Percentiles rank a stretch among this genome's conserved stretches.
Conservation (phyloP, 2,888 invertebrate genomes). For the Dynastes maya region DNA sequence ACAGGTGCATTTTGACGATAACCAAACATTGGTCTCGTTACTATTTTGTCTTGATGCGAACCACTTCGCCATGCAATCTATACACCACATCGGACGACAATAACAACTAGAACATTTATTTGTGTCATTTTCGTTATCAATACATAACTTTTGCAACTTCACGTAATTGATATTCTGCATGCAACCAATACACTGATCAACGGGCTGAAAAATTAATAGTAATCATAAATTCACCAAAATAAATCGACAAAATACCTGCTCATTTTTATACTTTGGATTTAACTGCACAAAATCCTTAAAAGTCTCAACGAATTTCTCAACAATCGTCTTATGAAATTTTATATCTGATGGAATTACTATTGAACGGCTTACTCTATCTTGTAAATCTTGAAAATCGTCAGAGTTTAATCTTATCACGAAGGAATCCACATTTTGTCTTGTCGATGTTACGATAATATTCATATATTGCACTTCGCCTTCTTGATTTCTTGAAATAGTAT, state of each 20-base stretch:
- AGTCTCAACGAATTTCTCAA: slow-evolving; percentile 88
- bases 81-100: slow-evolving; percentile 93
- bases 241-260: slow-evolving; percentile 70
- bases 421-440: slow-evolving; percentile 73
- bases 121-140: slow-evolving; percentile 66
- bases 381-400: slow-evolving; percentile 83
- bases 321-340: slow-evolving; percentile 82
- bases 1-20: slow-evolving; percentile 87
- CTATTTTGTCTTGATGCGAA: slow-evolving; percentile 88
- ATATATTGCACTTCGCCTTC: slow-evolving; percentile 85
- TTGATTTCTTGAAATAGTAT: slow-evolving; percentile 79
- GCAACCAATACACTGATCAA: slow-evolving; percentile 91
- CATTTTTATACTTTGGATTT: slow-evolving; percentile 78
- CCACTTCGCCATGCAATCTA: slow-evolving; percentile 89
- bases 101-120: slow-evolving; percentile 76
- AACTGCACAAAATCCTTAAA: slow-evolving; percentile 83
- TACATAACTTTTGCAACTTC: slow-evolving; percentile 83
- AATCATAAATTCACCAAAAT: neutral
- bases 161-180: slow-evolving; percentile 85
- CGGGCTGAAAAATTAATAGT: slow-evolving; percentile 72
- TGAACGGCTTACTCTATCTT: slow-evolving; percentile 79
- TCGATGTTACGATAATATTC: slow-evolving; percentile 83
- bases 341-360: slow-evolving; percentile 80
- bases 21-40: slow-evolving; percentile 82
- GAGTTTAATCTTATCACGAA: slow-evolving; percentile 86